Evolutionary conservation across 1,140 invertebrate species (phyloP), one percentile per base, ranked within the genome.

Genomic region (Heliconius hermathena): DNA sequence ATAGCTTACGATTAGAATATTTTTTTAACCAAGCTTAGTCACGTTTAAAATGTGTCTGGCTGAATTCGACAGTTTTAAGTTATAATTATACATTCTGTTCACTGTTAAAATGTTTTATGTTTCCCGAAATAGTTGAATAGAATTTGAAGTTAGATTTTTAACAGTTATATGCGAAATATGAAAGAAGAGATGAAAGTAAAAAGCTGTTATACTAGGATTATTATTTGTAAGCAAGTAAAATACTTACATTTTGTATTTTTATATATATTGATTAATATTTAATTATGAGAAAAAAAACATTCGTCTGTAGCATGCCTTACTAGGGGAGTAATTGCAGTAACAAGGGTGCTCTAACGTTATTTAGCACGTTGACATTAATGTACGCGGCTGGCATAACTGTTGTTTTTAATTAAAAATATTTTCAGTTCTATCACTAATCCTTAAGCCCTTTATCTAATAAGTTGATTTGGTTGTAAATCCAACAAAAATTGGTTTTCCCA

Each of bases 321-420:
- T 38, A 57, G 36, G 22, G 33, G 83, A 79, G 87, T 92, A 91
- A 93, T 93, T 91, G 87, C 88, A 88, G 87, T 89, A 89, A 91
- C 91, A 92, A 91, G 90, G 87, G 88, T 89, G 83, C 90, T 92
- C 88, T 89, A 91, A 91, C 88, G 86, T 88, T 88, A 90, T 91
- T 92, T 89, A 88, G 89, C 87, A 84, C 84, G 83, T 83, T 81
- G 87, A 85, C 88, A 88, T 89, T 89, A 89, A 89, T 88, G 87
- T 36, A 87, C 86, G 16, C 84, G 83, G 83, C 86, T 85, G 84
- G 46, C 75, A 72, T 82, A 84, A 85, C 83, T 82, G 85, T 85
- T 83, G 79, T 82, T 84, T 90, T 87, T 87, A 88, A 88, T 88
- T 87, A 85, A 89, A 88, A 89, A 88, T 88, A 90, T 90, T 89